These are phyloP conservation scores for Arizona elegans DNA, from an alignment of 2,113 vertebrate species.

Conservation along the genomic window DNA sequence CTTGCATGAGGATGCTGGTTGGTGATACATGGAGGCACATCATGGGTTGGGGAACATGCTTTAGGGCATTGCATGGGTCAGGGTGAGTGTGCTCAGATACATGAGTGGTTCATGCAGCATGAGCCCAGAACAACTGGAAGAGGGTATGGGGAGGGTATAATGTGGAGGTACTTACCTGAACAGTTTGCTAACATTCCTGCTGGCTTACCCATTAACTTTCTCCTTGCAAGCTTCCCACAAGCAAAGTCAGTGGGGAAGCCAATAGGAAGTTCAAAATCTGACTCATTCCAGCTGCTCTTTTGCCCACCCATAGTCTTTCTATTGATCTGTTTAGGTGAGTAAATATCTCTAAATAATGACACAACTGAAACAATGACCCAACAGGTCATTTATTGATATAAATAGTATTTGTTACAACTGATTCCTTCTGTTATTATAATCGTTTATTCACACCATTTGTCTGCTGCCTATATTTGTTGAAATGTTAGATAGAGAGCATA, in stretches of 20 bases:
- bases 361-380: neutral
- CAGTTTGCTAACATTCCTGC: neutral
- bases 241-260: neutral
- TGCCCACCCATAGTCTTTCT: neutral
- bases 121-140: neutral
- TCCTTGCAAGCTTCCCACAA: neutral
- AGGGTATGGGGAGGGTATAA: neutral
- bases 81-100: neutral
- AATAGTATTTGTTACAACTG: neutral
- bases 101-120: neutral
- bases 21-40: neutral
- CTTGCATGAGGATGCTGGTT: neutral
- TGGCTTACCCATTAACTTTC: neutral
- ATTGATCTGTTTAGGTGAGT: neutral
- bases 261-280: neutral
- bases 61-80: neutral
- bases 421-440: neutral
- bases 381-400: neutral
- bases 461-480: neutral
- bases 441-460: neutral
- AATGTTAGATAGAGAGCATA: neutral
- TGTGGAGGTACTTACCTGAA: neutral
- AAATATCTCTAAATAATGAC: neutral
- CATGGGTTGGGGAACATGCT: neutral
- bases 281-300: neutral